phyloP scores from a whole-genome alignment of 2,797 vertebrate species.

The Apogon hyalosoma region DNA sequence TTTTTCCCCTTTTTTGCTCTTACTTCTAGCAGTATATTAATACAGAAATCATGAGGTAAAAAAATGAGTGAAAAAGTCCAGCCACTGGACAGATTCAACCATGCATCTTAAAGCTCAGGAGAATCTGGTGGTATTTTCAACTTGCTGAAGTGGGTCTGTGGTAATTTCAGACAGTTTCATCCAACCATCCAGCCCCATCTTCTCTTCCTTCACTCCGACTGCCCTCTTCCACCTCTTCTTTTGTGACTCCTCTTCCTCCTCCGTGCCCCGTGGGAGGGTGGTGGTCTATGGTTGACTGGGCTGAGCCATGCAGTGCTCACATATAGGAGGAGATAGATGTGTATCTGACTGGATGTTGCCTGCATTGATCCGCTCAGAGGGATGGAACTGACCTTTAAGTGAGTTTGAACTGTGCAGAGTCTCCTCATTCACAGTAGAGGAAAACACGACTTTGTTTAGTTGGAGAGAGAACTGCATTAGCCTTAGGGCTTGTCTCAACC shows the following conservation, averaged over 20 bases:
- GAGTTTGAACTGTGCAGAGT: constrained; percentile 46
- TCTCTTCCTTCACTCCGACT: constrained; percentile 53
- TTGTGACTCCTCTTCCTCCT: constrained; percentile 2
- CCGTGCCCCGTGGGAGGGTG: constrained; percentile 56
- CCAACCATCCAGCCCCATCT: constrained; percentile 68
- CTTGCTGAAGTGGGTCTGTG: constrained; percentile 56
- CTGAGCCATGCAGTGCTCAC: constrained; percentile 39
- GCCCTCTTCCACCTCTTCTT: constrained; percentile 23
- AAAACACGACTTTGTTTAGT: constrained; percentile 20
- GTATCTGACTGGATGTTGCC: constrained; percentile 56
- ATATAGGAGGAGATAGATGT: constrained; percentile 47
- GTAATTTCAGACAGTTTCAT: constrained; percentile 68
- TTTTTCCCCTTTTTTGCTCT: too few species aligned
- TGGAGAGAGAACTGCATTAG: constrained; percentile 8
- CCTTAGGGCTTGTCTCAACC: constrained; percentile 24
- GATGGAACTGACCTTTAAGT: constrained; percentile 68
- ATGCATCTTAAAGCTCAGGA: constrained; percentile 59
- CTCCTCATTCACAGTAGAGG: constrained; percentile 28
- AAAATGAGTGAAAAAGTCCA: constrained; percentile 20
- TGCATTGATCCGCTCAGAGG: constrained; percentile 69
- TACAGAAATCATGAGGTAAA: constrained; percentile 17
- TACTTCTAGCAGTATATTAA: constrained; percentile 24
- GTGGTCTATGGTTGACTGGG: constrained; percentile 70
- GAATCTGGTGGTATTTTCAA: constrained; percentile 63
- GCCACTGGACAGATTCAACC: constrained; percentile 28